Evolutionary conservation across 2,888 invertebrate genomes (phyloP).

Genomic region (Drosophila anceps): DNA sequence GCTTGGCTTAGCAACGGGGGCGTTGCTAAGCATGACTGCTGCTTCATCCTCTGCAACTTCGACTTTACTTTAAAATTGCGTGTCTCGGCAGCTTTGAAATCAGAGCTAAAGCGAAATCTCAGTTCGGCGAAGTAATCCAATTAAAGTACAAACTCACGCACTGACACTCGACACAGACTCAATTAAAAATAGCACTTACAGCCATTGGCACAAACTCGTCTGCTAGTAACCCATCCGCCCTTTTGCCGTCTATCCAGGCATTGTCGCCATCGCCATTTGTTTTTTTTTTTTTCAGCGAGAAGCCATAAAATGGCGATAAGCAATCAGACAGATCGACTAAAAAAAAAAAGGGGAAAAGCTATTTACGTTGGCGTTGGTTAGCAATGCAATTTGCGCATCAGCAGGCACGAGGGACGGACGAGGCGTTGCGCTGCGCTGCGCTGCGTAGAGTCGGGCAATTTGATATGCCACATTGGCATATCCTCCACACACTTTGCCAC

Average conservation of each 20-base stretch:
- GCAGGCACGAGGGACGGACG: background rate
- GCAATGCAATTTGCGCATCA: conserved; percentile 71
- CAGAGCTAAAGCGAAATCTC: conserved; percentile 46
- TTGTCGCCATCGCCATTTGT: conserved; percentile 13
- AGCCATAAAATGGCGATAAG: conserved; percentile 63
- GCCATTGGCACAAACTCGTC: conserved; percentile 26
- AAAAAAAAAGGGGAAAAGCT: conserved; percentile 10
- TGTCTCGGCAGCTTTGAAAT: conserved; percentile 40
- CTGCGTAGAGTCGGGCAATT: background rate
- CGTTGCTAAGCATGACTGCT: conserved; percentile 19
- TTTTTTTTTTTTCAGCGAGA: conserved; percentile 19
- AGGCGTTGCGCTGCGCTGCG: background rate
- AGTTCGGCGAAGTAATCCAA: conserved; percentile 59
- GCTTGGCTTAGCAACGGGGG: conserved; percentile 31
- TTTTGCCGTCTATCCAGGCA: background rate
- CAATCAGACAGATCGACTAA: conserved; percentile 52
- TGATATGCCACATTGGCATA: conserved; percentile 12
- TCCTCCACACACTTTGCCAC: conserved; percentile 12
- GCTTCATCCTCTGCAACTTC: conserved; percentile 6
- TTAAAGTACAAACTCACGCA: conserved; percentile 44
- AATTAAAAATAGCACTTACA: conserved; percentile 52
- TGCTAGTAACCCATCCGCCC: background rate
- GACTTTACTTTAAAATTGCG: conserved; percentile 39
- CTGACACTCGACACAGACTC: conserved; percentile 49
- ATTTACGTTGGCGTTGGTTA: conserved; percentile 24